Percentiles rank a stretch among this genome's conserved stretches.
Evolutionary conservation across 2,113 vertebrate genomes (phyloP).

Genomic region (Sisor rabdophorus): DNA sequence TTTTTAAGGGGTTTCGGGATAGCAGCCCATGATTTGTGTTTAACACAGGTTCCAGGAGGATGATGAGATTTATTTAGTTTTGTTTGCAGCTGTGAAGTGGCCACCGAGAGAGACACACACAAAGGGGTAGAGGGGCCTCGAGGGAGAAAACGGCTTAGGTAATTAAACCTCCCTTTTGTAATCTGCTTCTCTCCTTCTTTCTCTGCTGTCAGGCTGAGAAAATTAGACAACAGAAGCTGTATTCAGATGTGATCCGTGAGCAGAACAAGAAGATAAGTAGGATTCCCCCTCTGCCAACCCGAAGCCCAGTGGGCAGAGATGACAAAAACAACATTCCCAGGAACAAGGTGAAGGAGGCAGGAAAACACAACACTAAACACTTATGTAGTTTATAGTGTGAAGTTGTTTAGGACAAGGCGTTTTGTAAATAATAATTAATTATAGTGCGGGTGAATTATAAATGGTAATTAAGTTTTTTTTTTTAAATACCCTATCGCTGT

Average conservation of each 20-base stretch:
- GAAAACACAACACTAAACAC: not conserved
- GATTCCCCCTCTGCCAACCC: conserved; percentile 56
- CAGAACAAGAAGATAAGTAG: conserved; percentile 74
- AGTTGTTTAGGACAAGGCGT: not conserved
- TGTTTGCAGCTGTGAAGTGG: conserved; percentile 55
- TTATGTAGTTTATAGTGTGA: not conserved
- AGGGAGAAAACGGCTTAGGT: conserved; percentile 62
- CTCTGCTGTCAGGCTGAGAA: conserved; percentile 76
- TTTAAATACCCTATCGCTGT: not conserved
- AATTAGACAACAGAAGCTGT: conserved; percentile 79
- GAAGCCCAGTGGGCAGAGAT: conserved; percentile 56
- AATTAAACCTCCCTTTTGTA: conserved; percentile 69
- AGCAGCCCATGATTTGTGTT: conserved; percentile 52
- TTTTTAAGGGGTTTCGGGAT: conserved; percentile 23
- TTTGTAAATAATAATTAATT: not conserved
- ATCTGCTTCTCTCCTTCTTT: conserved; percentile 54
- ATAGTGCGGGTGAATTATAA: not conserved
- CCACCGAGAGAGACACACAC: conserved; percentile 44
- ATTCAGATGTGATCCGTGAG: conserved; percentile 77
- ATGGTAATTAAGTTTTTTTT: not conserved
- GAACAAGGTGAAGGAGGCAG: conserved; percentile 59
- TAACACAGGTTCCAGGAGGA: conserved; percentile 59
- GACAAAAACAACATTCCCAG: conserved; percentile 60
- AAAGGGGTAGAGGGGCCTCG: conserved; percentile 58
- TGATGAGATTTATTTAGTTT: conserved; percentile 60